phyloP scores from a whole-genome alignment of 2,888 invertebrate species.

The Seira ritae region DNA sequence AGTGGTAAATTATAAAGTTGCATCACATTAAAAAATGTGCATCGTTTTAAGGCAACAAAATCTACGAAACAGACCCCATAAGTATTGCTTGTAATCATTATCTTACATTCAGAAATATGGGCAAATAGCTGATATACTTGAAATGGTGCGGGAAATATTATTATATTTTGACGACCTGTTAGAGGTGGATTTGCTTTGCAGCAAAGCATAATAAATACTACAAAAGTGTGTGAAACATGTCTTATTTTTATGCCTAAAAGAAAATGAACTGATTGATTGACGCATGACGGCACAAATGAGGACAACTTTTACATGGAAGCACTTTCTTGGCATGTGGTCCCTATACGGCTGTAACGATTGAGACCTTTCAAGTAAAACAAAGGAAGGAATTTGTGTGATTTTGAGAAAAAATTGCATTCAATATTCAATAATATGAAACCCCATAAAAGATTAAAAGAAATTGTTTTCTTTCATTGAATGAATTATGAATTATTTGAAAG shows the following conservation, averaged over 20 bases:
- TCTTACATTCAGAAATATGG: no score
- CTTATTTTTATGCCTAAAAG: constrained; percentile 2
- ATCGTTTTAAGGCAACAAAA: no score
- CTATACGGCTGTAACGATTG: constrained; percentile 72
- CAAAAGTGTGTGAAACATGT: not conserved
- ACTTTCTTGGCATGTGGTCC: constrained; percentile 61
- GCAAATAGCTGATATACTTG: no score
- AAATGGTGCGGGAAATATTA: no score
- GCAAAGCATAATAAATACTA: not conserved
- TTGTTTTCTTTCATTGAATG: no score
- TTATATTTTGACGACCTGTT: no score
- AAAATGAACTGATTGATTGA: not conserved
- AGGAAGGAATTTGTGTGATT: constrained; percentile 48
- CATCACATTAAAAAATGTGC: no score
- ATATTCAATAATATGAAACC: no score
- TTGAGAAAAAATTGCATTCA: constrained; percentile 4
- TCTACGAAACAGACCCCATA: no score
- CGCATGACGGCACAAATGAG: not conserved
- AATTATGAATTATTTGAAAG: not conserved
- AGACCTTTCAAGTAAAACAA: constrained; percentile 68
- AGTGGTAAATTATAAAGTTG: no score
- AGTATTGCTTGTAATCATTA: no score
- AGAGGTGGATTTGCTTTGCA: no score
- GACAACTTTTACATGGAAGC: constrained; percentile 44
- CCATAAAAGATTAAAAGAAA: not conserved